phyloP scores from a whole-genome alignment of 2,888 invertebrate genomes.

The Drosophila heteroneura region DNA sequence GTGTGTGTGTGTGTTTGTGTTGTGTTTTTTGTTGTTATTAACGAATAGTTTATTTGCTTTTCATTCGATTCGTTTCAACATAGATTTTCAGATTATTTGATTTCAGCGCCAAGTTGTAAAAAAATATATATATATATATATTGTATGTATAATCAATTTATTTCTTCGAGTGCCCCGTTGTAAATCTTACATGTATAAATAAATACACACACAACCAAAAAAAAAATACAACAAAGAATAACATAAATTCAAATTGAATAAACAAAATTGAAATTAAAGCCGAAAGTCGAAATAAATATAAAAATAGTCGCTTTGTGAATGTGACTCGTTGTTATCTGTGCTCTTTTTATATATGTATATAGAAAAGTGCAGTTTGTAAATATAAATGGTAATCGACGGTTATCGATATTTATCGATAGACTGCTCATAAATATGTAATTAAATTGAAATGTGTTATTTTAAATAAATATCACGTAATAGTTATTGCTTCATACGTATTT shows the following conservation, averaged over 20 bases:
- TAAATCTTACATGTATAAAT: conserved; percentile 53
- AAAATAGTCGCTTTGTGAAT: conserved; percentile 20
- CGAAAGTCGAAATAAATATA: conserved; percentile 22
- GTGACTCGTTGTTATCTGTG: conserved; percentile 17
- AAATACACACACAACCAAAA: conserved; percentile 32
- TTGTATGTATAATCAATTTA: conserved; percentile 56
- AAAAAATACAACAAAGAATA: conserved; percentile 19
- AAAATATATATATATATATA: conserved; percentile 49
- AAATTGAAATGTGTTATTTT: not conserved
- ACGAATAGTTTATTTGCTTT: conserved; percentile 50
- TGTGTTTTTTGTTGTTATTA: conserved; percentile 20
- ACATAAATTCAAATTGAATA: conserved; percentile 39
- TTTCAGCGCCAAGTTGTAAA: conserved; percentile 84
- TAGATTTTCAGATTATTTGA: conserved; percentile 73
- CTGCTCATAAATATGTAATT: conserved; percentile 2
- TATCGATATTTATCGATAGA: conserved; percentile 6
- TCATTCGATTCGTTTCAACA: conserved; percentile 45
- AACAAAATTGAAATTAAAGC: conserved; percentile 34
- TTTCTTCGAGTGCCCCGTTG: conserved; percentile 52
- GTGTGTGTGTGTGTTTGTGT: conserved; percentile 20
- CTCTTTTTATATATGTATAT: not conserved
- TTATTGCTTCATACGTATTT: not conserved
- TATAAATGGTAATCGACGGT: conserved; percentile 3
- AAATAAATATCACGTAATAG: not conserved
- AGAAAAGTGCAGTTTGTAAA: conserved; percentile 20